phyloP scores from a whole-genome alignment of 2,113 vertebrate species.

The Serinus canaria region DNA sequence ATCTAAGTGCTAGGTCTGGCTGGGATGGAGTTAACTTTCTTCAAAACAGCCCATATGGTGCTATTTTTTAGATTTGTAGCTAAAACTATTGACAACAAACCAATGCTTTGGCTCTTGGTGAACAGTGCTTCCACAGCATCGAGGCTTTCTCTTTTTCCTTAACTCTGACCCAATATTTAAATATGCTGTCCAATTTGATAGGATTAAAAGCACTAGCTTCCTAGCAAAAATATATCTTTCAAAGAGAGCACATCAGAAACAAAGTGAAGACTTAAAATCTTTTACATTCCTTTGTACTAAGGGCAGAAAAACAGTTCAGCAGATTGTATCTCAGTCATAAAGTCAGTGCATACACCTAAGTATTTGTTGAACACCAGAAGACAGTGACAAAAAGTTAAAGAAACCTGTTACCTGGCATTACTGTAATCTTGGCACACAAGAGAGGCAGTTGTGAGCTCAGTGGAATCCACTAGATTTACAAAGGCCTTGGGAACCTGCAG shows the following conservation, averaged over 20 bases:
- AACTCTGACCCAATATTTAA: background rate
- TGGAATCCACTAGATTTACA: conserved; percentile 73
- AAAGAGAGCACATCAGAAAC: background rate
- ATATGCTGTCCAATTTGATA: background rate
- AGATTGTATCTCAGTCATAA: background rate
- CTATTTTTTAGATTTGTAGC: background rate
- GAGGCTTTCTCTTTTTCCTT: background rate
- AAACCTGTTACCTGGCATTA: conserved; percentile 57
- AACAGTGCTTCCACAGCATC: rapidly evolving
- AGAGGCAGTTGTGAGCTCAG: conserved; percentile 8
- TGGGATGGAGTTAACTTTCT: background rate
- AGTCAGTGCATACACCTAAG: background rate
- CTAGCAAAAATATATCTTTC: background rate
- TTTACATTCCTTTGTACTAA: background rate
- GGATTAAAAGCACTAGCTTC: background rate
- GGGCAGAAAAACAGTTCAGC: background rate
- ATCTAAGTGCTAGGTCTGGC: background rate
- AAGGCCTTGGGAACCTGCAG: conserved; percentile 74
- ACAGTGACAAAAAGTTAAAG: background rate
- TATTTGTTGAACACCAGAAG: background rate
- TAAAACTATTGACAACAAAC: background rate
- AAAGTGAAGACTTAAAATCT: background rate
- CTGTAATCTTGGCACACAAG: background rate
- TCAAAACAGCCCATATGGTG: background rate
- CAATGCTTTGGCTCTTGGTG: background rate